Conservation (phyloP, 1,140 invertebrate species). For the Drosophila persimilis region DNA sequence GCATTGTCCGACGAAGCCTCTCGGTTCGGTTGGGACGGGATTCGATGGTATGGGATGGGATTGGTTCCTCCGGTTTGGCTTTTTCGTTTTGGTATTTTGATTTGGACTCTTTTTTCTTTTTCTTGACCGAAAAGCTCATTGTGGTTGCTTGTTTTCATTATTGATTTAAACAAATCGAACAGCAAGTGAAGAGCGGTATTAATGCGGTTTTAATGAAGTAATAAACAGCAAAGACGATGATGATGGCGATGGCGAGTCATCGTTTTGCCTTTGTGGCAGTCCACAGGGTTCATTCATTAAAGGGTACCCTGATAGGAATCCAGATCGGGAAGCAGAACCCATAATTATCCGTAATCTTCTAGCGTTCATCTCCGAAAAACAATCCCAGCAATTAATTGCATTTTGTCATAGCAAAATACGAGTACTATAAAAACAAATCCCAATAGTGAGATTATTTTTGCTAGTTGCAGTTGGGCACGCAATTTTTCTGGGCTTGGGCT, state of each 20-base stretch:
- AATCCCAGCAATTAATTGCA: constrained; percentile 73
- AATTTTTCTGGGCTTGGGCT: constrained; percentile 32
- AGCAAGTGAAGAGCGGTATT: constrained; percentile 77
- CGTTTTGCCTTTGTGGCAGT: constrained; percentile 13
- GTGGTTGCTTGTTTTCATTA: constrained; percentile 71
- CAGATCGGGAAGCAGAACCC: constrained; percentile 7
- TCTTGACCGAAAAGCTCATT: constrained; percentile 44
- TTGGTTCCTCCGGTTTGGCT: constrained; percentile 37
- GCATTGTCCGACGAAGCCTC: constrained; percentile 65
- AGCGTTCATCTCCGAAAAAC: constrained; percentile 37
- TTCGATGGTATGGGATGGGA: constrained; percentile 29
- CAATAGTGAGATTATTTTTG: constrained; percentile 17
- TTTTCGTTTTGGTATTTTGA: constrained; percentile 43
- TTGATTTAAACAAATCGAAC: constrained; percentile 79
- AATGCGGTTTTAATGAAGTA: constrained; percentile 80
- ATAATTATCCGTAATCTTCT: constrained; percentile 48
- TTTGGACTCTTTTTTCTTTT: constrained; percentile 43
- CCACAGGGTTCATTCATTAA: constrained; percentile 38
- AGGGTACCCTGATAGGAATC: constrained; percentile 9
- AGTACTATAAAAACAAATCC: constrained; percentile 9
- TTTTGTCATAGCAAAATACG: constrained; percentile 73
- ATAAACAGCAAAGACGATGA: constrained; percentile 53
- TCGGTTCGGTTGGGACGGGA: constrained; percentile 34
- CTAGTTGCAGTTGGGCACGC: constrained; percentile 70
- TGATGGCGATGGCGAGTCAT: constrained; percentile 49